Base-by-base conservation (phyloP, 2,797 vertebrate genomes). In the Phylloscopus collybita region DNA sequence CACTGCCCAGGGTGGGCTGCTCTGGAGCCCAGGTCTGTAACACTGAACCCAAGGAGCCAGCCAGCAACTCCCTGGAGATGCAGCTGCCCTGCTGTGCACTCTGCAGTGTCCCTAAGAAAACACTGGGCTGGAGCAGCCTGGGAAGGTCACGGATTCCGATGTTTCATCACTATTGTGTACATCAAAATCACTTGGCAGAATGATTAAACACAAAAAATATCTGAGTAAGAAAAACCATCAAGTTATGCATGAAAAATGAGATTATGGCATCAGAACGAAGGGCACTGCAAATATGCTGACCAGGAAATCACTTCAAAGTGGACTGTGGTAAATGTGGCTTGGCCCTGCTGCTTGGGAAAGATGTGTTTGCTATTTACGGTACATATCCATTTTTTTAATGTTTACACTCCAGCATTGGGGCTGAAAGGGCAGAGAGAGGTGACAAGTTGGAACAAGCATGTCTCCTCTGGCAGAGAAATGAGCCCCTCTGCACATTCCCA, bases 241-340 rank as follows among this genome's bases (percentile, higher is more conserved):
- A 94, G 93, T 90, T 96, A 96, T 73, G 95, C 95, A 95, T 97
- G 95, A 95, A 95, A 96, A 95, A 97, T 96, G 87, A 90, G 95
- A 96, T 96, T 96, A 96, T 36, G 49, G 86, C 75, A 92, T 87
- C 83, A 65, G 91, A 95, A 86, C 2, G 78, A 95, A 96, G 83
- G 90, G 73, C 80, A 66, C 57, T 26, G 83, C 78, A 96, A 96
- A 97, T 71, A 75, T 79, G 92, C 93, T 96, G 95, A 95, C 75
- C 67, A 91, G 86, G 92, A 94, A 94, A 91, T 83, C 65, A 34
- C 74, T 95, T 76, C 84, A 65, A 86, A 93, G 71, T 32, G 53
- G 84, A 19, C 74, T 69, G 75, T 62, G 56, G 62, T 59, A 75
- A 74, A 76, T 5, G 22, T 29, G 69, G 79, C 90, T 83, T 56